Base-by-base conservation (phyloP, 1,140 invertebrate species). In the Drosophila repleta region DNA sequence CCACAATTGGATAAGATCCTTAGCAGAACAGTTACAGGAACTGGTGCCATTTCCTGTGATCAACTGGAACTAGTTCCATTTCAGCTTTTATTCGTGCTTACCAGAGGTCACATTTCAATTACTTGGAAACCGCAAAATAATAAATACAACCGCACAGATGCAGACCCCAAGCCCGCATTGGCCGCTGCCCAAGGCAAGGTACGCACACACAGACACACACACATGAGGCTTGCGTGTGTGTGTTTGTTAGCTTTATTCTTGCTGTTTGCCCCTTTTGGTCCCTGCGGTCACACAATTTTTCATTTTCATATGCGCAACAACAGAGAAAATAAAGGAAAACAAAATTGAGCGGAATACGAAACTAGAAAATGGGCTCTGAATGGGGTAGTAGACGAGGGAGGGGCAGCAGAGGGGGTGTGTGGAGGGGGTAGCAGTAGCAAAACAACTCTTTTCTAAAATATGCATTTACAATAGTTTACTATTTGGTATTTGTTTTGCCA, bases 261-360 rank as follows among this genome's bases (percentile, higher is more conserved):
- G 61, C 72, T 79, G 76, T 82, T 82, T 82, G 74, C 74, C 63
- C 61, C 63, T 72, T 79, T 48, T 74, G 68, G 76, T 76, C 80
- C 80, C 81, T 84, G 81, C 81, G 81, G 81, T 80, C 73, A 84
- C 76, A 80, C 68, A 80, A 84, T 84, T 84, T 84, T 84, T 85
- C 76, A 84, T 84, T 84, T 85, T 84, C 81, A 80, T 85, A 74
- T 77, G 57, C 62, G 69, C 57, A 68, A 46, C 72, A 79, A 79
- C 79, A 83, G 53, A 37, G 18, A 41, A 18, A 6, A 29, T 8
- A 52, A 52, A 18, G n/a, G n/a, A 66, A 32, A 39, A 56, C 24
- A 53, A 53, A 45, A 61, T 24, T 32, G 39, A 26, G 26, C 24
- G 29, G 35, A 43, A 69, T 15, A 39, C 56, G n/a, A 52, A 61